Evolutionary conservation across 2,797 vertebrate genomes (phyloP).

Genomic region (Sarcoramphus papa): DNA sequence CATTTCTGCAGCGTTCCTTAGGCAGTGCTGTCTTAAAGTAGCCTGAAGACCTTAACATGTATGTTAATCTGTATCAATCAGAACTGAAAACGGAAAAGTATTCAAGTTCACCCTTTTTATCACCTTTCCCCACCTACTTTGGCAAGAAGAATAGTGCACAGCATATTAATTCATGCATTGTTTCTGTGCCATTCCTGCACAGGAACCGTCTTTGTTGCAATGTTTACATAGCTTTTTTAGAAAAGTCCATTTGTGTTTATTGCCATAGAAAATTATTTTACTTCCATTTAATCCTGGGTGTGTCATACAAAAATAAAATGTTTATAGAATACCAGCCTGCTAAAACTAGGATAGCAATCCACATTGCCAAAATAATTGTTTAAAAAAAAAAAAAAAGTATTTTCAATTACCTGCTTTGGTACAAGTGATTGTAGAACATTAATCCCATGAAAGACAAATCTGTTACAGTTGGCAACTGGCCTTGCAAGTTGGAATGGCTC

Average conservation of each 20-base stretch:
- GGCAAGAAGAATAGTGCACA: neutral
- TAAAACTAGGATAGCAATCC: neutral
- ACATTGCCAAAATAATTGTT: neutral
- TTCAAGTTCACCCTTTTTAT: neutral
- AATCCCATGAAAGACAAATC: constrained; percentile 34
- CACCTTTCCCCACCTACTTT: neutral
- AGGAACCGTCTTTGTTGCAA: neutral
- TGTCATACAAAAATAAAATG: neutral
- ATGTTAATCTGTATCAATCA: neutral
- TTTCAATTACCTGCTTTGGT: constrained; percentile 6
- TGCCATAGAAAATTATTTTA: neutral
- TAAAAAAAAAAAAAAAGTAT: neutral
- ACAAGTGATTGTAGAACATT: neutral
- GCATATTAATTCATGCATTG: neutral
- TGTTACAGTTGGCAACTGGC: neutral
- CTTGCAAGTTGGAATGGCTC: neutral
- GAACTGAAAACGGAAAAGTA: neutral
- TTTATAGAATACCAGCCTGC: neutral
- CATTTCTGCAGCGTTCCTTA: neutral
- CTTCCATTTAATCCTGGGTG: neutral
- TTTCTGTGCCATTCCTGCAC: neutral
- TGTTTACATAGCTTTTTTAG: constrained; percentile 7
- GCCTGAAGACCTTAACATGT: neutral
- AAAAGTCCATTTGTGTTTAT: neutral
- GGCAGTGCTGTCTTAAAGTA: neutral